A percentile compares a stretch with the other conserved stretches of the same genome.
These are phyloP conservation scores for Leptinotarsa lineolata DNA, from an alignment of 1,140 invertebrate genomes.

Conservation along the genomic window DNA sequence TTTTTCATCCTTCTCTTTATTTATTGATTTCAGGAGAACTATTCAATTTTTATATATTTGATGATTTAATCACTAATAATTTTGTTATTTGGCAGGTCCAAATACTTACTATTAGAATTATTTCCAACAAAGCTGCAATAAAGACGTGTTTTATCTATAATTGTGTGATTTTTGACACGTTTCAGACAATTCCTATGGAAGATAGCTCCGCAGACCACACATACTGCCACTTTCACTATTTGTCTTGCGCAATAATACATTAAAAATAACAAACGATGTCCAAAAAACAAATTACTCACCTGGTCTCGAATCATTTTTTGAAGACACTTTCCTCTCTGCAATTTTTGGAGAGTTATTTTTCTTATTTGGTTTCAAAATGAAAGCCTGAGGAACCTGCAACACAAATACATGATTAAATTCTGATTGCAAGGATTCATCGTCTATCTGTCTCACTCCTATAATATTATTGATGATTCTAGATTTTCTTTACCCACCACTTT, in stretches of 20 bases:
- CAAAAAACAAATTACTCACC: conserved; percentile 42
- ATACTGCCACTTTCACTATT: not conserved
- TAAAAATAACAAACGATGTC: too few relatives aligned
- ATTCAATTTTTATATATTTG: not conserved
- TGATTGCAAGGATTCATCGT: too few relatives aligned
- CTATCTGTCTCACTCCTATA: too few relatives aligned
- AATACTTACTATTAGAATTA: not conserved
- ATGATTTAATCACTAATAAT: not conserved
- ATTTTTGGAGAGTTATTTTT: conserved; percentile 69
- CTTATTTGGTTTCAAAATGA: conserved; percentile 63
- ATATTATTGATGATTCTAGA: too few relatives aligned
- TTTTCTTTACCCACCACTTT: conserved; percentile 65
- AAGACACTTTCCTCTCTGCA: conserved; percentile 56
- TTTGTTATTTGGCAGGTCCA: not conserved
- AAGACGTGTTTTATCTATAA: not conserved
- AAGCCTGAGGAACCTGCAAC: conserved; percentile 61
- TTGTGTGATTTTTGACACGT: not conserved
- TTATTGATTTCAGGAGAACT: not conserved
- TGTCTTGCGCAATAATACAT: not conserved
- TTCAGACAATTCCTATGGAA: not conserved
- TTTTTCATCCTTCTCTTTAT: not conserved
- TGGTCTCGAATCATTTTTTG: conserved; percentile 48
- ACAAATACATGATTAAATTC: not conserved
- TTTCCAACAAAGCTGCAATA: not conserved
- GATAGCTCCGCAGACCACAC: not conserved